A percentile compares a stretch with the other conserved stretches of the same genome.
Conservation (phyloP, 2,797 vertebrate genomes). For the Molossus molossus region DNA sequence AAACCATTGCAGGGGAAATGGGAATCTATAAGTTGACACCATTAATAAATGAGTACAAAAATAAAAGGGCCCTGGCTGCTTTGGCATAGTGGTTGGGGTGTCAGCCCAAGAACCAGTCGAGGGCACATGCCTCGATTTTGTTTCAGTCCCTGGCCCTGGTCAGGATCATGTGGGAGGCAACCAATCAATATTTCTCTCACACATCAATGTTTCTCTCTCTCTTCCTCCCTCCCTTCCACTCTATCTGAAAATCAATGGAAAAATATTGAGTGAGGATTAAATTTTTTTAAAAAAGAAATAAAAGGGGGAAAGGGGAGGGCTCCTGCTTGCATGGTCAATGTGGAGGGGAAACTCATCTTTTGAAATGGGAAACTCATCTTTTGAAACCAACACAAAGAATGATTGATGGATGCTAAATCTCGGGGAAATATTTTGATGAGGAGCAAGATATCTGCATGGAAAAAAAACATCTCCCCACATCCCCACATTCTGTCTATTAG, state of each 20-base stretch:
- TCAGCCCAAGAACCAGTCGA: too few species aligned
- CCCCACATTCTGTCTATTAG: neutral
- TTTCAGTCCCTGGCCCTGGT: too few species aligned
- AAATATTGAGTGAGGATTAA: too few species aligned
- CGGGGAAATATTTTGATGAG: neutral
- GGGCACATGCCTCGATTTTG: too few species aligned
- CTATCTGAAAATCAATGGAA: too few species aligned
- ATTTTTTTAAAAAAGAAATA: neutral
- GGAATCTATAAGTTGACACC: neutral
- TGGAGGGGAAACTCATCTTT: neutral
- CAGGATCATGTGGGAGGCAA: too few species aligned
- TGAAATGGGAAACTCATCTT: neutral
- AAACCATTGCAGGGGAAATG: neutral
- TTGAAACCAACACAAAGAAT: neutral
- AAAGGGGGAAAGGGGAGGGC: neutral
- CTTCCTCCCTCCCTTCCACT: too few species aligned
- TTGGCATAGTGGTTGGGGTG: too few species aligned
- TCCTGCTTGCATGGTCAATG: neutral
- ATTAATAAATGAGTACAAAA: neutral
- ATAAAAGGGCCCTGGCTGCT: neutral
- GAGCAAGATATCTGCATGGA: neutral
- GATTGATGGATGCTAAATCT: neutral
- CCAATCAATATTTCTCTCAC: too few species aligned
- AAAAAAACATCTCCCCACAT: slow-evolving; percentile 32
- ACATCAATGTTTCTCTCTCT: too few species aligned